phyloP scores from a whole-genome alignment of 2,888 invertebrate species.

The Lasioglossum marginatum region DNA sequence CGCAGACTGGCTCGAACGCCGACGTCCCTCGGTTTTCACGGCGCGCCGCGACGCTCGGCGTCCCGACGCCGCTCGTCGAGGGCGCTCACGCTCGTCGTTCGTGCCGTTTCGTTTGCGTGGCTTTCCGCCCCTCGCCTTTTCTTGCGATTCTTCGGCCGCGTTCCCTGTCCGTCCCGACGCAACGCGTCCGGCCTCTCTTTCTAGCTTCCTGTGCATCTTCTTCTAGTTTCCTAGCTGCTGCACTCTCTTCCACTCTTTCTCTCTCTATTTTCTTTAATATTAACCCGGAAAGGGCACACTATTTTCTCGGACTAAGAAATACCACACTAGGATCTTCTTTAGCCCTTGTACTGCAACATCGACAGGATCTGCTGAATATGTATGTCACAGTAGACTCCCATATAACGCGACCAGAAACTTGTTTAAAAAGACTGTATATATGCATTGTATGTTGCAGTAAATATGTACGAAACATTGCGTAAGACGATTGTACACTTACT shows the following conservation, averaged over 20 bases:
- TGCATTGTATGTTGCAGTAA: no score
- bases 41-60: constrained; percentile 69
- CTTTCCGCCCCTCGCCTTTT: constrained; percentile 54
- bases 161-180: constrained; percentile 24
- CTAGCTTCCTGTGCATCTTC: not conserved
- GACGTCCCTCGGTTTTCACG: constrained; percentile 63
- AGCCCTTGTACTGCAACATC: no score
- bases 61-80: constrained; percentile 64
- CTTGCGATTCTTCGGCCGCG: constrained; percentile 57
- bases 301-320: no score
- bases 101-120: constrained; percentile 33
- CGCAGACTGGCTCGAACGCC: constrained; percentile 74
- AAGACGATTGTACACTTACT: no score
- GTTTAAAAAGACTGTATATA: no score
- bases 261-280: not conserved
- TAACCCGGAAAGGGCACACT: no score
- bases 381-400: no score
- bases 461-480: no score
- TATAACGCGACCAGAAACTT: no score
- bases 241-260: not conserved
- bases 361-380: no score
- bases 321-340: no score
- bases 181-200: constrained; percentile 20
- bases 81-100: constrained; percentile 60
- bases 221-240: not conserved